Percentiles rank a stretch among this genome's conserved stretches.
phyloP scores from a whole-genome alignment of 2,113 vertebrate genomes.

The Oreochromis spilurus region DNA sequence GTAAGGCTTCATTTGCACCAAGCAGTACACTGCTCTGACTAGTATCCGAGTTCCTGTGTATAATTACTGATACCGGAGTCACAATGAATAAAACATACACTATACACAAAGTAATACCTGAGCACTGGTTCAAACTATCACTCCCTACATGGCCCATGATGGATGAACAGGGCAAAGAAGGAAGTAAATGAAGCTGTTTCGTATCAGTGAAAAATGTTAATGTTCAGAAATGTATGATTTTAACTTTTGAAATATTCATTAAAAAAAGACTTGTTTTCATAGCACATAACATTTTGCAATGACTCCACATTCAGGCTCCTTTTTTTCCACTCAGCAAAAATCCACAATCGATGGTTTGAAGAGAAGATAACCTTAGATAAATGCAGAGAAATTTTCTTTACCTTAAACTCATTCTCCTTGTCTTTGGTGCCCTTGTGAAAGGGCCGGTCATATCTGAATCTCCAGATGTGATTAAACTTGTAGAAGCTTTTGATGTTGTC shows the following conservation, averaged over 20 bases:
- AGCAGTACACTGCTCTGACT: not conserved
- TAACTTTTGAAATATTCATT: not conserved
- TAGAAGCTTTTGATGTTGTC: constrained; percentile 99
- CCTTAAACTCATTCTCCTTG: constrained; percentile 99
- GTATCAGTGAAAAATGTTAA: not conserved
- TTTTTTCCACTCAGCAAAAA: not conserved
- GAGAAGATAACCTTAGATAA: not conserved
- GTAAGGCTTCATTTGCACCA: not conserved
- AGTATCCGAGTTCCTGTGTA: constrained; percentile 19
- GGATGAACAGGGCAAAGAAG: not conserved
- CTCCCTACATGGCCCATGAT: not conserved
- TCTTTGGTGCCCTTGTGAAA: constrained; percentile 98
- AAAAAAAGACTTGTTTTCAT: not conserved
- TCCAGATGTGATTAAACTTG: constrained; percentile 98
- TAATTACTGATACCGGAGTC: constrained; percentile 59
- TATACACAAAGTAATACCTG: constrained; percentile 31
- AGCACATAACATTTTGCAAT: not conserved
- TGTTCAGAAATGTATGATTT: not conserved
- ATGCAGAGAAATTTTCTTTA: constrained; percentile 30
- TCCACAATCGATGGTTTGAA: not conserved
- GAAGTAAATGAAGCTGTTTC: not conserved
- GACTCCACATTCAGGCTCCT: not conserved
- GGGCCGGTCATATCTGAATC: constrained; percentile 94
- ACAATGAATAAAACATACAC: constrained; percentile 69
- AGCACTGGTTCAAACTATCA: constrained; percentile 14